Base-by-base conservation (phyloP, 2,888 invertebrate species). In the Marasmarcha lunaedactyla region DNA sequence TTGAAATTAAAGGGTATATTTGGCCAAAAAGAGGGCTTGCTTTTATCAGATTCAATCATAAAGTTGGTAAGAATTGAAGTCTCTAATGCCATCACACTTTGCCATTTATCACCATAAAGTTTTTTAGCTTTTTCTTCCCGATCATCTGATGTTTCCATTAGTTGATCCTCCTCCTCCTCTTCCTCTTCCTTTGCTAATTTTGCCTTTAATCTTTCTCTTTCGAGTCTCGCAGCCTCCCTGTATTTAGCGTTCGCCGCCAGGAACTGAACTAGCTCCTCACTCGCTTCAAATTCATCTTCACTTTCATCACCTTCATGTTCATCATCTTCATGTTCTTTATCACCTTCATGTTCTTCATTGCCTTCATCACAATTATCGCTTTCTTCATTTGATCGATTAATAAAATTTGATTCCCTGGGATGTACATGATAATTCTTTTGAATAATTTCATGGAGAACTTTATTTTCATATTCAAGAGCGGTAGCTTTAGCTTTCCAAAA, bases 31-130 rank as follows among this genome's bases (percentile, higher is more conserved):
- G 76, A 70, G 3, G 91, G 88, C 48, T 88, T 87, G 2, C 78
- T 62, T 43, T 72, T 77, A 53, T 90, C 90, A 53, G 83, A 70
- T 46, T 86, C 83, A 45, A 85, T 70, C 43, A 92, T 88, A 64
- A 86, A 90, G 34, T 86, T 85, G 40, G 90, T 81, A 46, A 89
- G 86, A 45, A 91, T 58, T 0, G 89, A 87, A 45, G 89, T 89
- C 77, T 93, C 93, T 85, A 92, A 87, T 1, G 90, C 90, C 46
- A 87, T 85, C 52, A 93, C 88, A 60, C 81, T 87, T 14, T 88
- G 78, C 59, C 90, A 88, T 10, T 84, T 74, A 26, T 84, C 71
- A 0, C 92, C 92, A 63, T 92, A 93, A 12, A 91, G 59, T 42
- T 73, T 63, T 48, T 78, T 70, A 47, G 85, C 76, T 44, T 69